Evolutionary conservation across 2,113 vertebrate species (phyloP), one percentile per base, ranked within the genome.

Genomic region (Menidia beryllina): DNA sequence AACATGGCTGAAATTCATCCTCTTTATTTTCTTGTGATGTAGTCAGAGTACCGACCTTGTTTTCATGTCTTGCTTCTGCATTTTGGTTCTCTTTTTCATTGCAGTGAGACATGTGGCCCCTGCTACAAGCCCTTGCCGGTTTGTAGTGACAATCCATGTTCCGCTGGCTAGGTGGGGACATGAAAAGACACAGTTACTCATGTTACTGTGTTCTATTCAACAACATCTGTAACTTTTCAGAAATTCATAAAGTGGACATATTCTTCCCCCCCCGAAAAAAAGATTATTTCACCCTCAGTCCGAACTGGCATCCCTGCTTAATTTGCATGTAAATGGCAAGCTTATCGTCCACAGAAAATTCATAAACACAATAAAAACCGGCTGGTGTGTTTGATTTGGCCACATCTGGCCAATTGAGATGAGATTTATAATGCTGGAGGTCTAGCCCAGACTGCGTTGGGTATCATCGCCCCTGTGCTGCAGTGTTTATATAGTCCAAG

Each of bases 401-500:
- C 64, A 69, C 81, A 72, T 75, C 69, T 63, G 77, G 65, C 68
- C 80, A 79, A 71, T 68, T 57, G 73, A 90, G 69, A 15, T 20
- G 62, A 83, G 89, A 89, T 91, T 91, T 91, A 91, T 82, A 82
- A 81, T 63, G 71, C 67, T 13, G 72, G 45, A 41, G 50, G 72
- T 86, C 69, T 9, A 19, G 81, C 83, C 72, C 69, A 72, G 75
- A 62, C 53, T 20, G 71, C 39, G 38, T 57, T 48, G 77, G 71
- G 81, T 83, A 75, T 84, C 85, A 70, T 86, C 68, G 59, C 72
- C 72, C 65, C 76, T 60, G 77, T 24, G 8, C 74, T 21, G 63
- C 69, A 1, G 50, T 92, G 90, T 91, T 91, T 91, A 88, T 86
- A 81, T 68, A 88, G 66, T 53, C 69, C 73, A 30, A 72, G 89